Base-by-base conservation (phyloP, 2,888 invertebrate genomes). In the Capitulum mitella region DNA sequence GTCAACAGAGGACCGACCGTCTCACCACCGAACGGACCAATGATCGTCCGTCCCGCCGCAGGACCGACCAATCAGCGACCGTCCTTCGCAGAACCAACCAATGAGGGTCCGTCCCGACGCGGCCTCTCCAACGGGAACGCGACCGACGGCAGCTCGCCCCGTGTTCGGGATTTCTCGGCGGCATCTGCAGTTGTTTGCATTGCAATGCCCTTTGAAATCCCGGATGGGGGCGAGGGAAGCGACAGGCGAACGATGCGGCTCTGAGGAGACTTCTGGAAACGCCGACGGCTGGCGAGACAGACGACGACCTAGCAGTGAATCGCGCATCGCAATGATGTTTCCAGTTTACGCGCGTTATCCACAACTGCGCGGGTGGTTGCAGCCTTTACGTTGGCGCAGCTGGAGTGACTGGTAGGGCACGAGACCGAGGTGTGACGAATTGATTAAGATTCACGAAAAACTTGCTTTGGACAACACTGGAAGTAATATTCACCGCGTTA, bases 131-230 rank as follows among this genome's bases (percentile, higher is more conserved):
- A 22, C 51, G 22, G 51, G 6, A 0, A 43, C 43, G 22, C 51
- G 51, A 22, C 51, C 22, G 64, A 64, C 64, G 16, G 6, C 34
- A 32, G 29, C 51, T 34, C 64, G 34, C 64, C 34, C 64, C 19
- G 6, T 34, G 19, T 64, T 64, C 64, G 64, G 29, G 64, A 64
- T 64, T 64, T 64, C 64, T 8, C 3, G 29, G 64, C 34, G 34
- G 64, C 64, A 64, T 64, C 29, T 64, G 64, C 64, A 64, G 34
- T 64, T 34, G 0, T 34, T 64, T 34, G 0, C 34, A 34, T 19
- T 64, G 64, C 64, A 64, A 64, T 64, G 64, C 64, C 64, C 64
- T 34, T 64, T 32, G 64, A 64, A 64, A 64, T 64, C 64, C 64
- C 64, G 64, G 64, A 64, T 64, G 32, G 34, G 64, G 19, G 64